Evolutionary conservation across 2,888 invertebrate species (phyloP), one percentile per base, ranked within the genome.

Genomic region (Drosophila fungiperda): DNA sequence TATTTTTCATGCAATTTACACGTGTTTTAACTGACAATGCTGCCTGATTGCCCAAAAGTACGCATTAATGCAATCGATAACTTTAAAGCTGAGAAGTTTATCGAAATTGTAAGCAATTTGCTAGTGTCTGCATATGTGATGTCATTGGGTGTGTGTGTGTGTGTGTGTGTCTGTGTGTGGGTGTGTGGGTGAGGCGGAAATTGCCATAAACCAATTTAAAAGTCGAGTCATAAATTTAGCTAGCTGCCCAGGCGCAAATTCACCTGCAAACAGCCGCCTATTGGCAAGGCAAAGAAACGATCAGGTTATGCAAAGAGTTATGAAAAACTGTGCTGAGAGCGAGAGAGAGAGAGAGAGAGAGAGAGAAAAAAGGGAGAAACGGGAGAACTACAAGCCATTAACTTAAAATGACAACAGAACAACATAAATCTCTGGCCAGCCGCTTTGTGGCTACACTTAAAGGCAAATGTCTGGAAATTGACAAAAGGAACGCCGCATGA

Each of bases 341-440:
- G 57, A 36, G 17, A 32, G 23, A 55, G 58, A n/a, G 48, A n/a
- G 35, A 17, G 9, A 9, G 50, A 12, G 32, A 50, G 23, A n/a
- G 42, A 23, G 20, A n/a, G 36, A 45, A n/a, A 9, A 6, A 29
- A 29, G 23, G 11, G 61, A 49, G 61, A 45, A 48, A 49, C 49
- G 61, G 67, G 77, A 80, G 82, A 83, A 87, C 66, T 86, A 84
- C 89, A 89, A 87, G 85, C 91, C 91, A 91, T 91, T 91, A 91
- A 91, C 86, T 90, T 81, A 83, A 91, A 91, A 89, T 91, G 91
- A 91, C 91, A 91, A 89, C 84, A 78, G 73, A 72, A 78, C 78
- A 78, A 82, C 91, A 91, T 91, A 91, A 91, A 91, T 91, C 91
- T 89, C 64, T 57, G 66, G 64, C 67, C 81, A 76, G 76, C 72